Evolutionary conservation across 2,113 vertebrate genomes (phyloP).

Genomic region (Heteronetta atricapilla): DNA sequence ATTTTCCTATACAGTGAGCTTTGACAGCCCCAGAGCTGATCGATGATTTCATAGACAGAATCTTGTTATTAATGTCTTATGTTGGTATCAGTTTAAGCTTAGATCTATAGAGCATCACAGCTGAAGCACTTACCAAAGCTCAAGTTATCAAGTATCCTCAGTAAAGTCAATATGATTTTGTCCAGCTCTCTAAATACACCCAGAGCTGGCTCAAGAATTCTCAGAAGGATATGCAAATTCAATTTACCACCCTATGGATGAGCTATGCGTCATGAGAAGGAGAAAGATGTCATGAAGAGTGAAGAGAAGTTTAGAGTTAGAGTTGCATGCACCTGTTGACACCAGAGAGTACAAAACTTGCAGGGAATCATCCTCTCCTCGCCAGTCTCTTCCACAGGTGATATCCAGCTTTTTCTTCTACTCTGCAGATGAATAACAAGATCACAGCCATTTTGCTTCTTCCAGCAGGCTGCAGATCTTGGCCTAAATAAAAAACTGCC

Average conservation of each 20-base stretch:
- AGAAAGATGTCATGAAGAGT: neutral
- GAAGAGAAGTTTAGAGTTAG: neutral
- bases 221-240: neutral
- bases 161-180: constrained; percentile 6
- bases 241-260: neutral
- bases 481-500: neutral
- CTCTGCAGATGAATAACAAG: neutral
- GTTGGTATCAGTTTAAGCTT: constrained; percentile 21
- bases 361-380: neutral
- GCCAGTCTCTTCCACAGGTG: neutral
- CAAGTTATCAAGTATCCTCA: neutral
- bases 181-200: neutral
- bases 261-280: neutral
- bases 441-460: neutral
- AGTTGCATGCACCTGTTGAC: neutral
- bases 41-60: constrained; percentile 42
- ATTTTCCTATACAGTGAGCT: constrained; percentile 29
- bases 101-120: constrained; percentile 30
- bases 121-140: constrained; percentile 17
- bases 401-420: neutral
- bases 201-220: neutral
- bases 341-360: neutral
- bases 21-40: constrained; percentile 29
- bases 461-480: neutral
- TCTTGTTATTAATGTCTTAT: constrained; percentile 33